Evolutionary conservation across 2,113 vertebrate species (phyloP).

Genomic region (Sinocyclocheilus anshuiensis): DNA sequence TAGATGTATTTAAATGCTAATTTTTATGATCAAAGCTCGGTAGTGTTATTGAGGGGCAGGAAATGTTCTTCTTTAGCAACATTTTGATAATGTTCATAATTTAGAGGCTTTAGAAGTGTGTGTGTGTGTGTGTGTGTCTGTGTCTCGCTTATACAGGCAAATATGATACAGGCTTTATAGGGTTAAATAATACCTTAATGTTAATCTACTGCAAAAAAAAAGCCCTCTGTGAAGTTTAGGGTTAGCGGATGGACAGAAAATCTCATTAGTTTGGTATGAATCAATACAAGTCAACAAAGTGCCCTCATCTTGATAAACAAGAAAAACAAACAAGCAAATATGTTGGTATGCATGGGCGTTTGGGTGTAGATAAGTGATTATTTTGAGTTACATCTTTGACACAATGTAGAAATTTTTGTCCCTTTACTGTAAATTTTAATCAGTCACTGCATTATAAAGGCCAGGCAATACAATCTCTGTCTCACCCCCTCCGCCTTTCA

Average conservation of each 20-base stretch:
- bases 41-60: no score
- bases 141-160: no score
- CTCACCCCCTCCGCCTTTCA: neutral
- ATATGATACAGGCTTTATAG: neutral
- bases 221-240: neutral
- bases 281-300: neutral
- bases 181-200: neutral
- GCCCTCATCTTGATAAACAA: neutral
- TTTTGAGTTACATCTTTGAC: neutral
- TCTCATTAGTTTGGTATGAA: neutral
- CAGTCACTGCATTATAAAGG: neutral
- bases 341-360: neutral
- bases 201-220: neutral
- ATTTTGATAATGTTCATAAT: neutral
- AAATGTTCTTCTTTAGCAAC: neutral
- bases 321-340: neutral
- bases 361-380: neutral
- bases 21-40: no score
- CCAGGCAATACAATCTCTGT: slow-evolving; percentile 36
- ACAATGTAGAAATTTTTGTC: neutral
- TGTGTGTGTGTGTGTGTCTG: no score
- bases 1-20: no score
- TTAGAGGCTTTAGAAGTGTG: no score
- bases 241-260: neutral
- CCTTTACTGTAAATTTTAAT: neutral